Evolutionary conservation across 1,140 invertebrate species (phyloP), one percentile per base, ranked within the genome.

Genomic region (Heliconius eleuchia): DNA sequence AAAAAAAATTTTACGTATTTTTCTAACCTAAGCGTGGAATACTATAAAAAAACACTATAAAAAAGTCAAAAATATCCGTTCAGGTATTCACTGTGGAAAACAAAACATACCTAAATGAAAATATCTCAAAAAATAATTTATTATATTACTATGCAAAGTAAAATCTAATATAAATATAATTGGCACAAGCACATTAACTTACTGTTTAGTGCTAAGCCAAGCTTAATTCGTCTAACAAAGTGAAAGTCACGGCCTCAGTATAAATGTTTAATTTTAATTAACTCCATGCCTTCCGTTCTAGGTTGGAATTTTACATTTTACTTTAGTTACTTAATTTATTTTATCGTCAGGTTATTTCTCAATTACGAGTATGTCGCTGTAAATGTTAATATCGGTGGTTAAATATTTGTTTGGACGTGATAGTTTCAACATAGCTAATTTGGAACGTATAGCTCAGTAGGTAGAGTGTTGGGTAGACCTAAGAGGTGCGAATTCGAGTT

Each of bases 211-310:
- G n/a, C 23, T 71, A 71, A 71, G 75, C 75, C 57, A 34, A 42
- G 60, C 66, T 77, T 82, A 82, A 84, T 84, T 80, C 83, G 77
- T 79, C 77, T 82, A 80, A 79, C 78, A 71, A 77, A 73, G 81
- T 55, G 55, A 82, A 81, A 84, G 83, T 84, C 83, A 84, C 83
- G 83, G 73, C 70, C 73, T 80, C 55, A 75, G 74, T 77, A 75
- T 79, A 79, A 82, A 79, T 84, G 81, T 84, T 84, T 84, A 73
- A 70, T 83, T 84, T 84, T 73, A 80, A 84, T 84, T 80, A 84
- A 78, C 60, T 66, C 27, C 60, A 66, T 30, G 13, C 60, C 60
- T 30, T 66, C 60, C 60, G 60, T 66, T 66, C n/a, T 30, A 27
- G 60, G 30, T 30, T 66, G 60, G n/a, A 30, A 66, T 66, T 66